These are phyloP conservation scores for Amblyjoppa proteus DNA, from an alignment of 2,888 invertebrate genomes.

Conservation along the genomic window DNA sequence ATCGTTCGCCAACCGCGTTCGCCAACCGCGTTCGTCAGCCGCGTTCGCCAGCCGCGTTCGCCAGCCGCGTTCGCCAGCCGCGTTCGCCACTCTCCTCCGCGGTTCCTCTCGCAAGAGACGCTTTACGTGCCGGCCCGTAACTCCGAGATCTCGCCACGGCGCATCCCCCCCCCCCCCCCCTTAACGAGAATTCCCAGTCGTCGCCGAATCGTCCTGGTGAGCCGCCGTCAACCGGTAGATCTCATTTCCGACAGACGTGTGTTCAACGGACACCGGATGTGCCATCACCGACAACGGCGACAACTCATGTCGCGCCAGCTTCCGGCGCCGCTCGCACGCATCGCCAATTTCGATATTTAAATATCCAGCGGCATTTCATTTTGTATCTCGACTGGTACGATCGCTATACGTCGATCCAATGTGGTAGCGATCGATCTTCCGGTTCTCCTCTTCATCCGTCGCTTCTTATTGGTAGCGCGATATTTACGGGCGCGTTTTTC, in stretches of 20 bases:
- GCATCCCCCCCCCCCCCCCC: background rate
- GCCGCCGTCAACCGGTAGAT: background rate
- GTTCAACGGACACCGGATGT: background rate
- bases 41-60: too few species aligned
- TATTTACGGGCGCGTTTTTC: background rate
- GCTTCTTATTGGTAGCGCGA: background rate
- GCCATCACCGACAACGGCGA: background rate
- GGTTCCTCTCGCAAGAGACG: slow-evolving; percentile 20
- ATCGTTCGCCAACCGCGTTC: slow-evolving; percentile 20
- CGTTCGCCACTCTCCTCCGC: background rate
- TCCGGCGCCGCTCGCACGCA: background rate
- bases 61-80: background rate
- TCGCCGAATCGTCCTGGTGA: slow-evolving; percentile 23
- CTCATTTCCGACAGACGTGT: slow-evolving; percentile 27
- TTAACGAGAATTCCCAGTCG: slow-evolving; percentile 40
- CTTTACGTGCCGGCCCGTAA: slow-evolving; percentile 35
- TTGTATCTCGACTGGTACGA: slow-evolving; percentile 13
- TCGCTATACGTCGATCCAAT: background rate
- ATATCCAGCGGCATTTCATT: slow-evolving; percentile 30
- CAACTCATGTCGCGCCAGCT: background rate
- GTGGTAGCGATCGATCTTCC: background rate
- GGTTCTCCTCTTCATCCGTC: slow-evolving; percentile 21
- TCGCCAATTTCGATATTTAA: slow-evolving; percentile 39
- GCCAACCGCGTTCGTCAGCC: too few species aligned
- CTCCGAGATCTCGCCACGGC: slow-evolving; percentile 18